Evolutionary conservation across 2,113 vertebrate genomes (phyloP).

Genomic region (Brachirus orientalis): DNA sequence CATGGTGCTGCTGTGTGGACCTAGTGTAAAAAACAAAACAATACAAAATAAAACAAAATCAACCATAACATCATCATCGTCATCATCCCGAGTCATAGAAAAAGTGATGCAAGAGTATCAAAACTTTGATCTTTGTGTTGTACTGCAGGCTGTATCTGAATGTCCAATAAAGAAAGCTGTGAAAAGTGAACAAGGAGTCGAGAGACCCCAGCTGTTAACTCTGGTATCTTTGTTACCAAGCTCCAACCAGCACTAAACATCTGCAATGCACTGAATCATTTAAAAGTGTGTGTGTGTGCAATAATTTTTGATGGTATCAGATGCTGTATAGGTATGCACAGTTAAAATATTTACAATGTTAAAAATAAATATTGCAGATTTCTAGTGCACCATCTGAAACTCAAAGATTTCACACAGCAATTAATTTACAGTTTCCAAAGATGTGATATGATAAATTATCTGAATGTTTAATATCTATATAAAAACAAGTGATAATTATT

Average conservation of each 20-base stretch:
- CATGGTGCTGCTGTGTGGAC: neutral
- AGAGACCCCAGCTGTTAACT: neutral
- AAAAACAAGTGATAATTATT: slow-evolving; percentile 3
- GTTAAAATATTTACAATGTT: slow-evolving; percentile 40
- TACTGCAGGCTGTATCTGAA: neutral
- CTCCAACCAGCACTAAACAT: slow-evolving; percentile 23
- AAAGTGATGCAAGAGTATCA: neutral
- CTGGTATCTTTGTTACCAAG: neutral
- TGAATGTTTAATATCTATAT: neutral
- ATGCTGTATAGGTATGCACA: slow-evolving; percentile 26
- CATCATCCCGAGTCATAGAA: neutral
- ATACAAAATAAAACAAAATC: neutral
- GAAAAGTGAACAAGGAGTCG: neutral
- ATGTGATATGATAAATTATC: neutral
- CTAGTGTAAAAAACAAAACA: neutral
- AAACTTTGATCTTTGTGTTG: neutral
- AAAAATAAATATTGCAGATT: slow-evolving; percentile 29
- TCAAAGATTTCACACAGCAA: slow-evolving; percentile 1
- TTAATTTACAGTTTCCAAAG: neutral
- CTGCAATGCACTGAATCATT: slow-evolving; percentile 47
- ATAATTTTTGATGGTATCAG: slow-evolving; percentile 45
- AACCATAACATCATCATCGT: neutral
- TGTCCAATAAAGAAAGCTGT: neutral
- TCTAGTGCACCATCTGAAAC: neutral
- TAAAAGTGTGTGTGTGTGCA: slow-evolving; percentile 19